Evolutionary conservation across 2,888 invertebrate species (phyloP).

Genomic region (Exocentrus adspersus): DNA sequence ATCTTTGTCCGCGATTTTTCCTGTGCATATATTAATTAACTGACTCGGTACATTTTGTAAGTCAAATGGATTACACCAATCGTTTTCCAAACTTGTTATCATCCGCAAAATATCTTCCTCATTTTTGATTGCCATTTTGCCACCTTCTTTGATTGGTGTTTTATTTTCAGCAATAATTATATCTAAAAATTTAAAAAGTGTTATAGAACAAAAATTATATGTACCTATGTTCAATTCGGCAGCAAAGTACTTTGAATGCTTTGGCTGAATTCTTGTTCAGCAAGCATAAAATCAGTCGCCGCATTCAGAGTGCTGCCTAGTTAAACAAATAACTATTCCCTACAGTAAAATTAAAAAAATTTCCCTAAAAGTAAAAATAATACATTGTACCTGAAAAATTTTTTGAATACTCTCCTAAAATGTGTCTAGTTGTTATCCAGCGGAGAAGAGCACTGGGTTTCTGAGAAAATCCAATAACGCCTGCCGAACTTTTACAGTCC

Average conservation of each 20-base stretch:
- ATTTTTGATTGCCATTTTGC: conserved; percentile 2
- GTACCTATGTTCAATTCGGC: too few species aligned
- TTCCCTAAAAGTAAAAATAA: too few species aligned
- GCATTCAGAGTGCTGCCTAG: too few species aligned
- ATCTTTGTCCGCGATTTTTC: background rate
- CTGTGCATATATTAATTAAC: conserved; percentile 8
- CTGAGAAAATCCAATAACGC: background rate
- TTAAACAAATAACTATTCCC: too few species aligned
- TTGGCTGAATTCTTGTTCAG: too few species aligned
- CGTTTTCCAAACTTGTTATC: background rate
- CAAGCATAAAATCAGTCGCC: too few species aligned
- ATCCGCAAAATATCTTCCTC: background rate
- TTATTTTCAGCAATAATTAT: background rate
- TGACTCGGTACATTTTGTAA: background rate
- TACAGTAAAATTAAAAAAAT: too few species aligned
- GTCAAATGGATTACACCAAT: conserved; percentile 5
- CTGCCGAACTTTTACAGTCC: background rate
- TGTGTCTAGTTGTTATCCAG: conserved; percentile 6
- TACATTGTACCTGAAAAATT: too few species aligned
- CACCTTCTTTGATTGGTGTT: background rate
- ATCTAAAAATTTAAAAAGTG: conserved; percentile 1
- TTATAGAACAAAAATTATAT: background rate
- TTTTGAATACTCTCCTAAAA: background rate
- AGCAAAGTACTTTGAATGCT: too few species aligned
- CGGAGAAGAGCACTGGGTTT: conserved; percentile 3